A percentile compares a stretch with the other conserved stretches of the same genome.
Evolutionary conservation across 2,888 invertebrate genomes (phyloP).

Genomic region (Xiphydria camelus): DNA sequence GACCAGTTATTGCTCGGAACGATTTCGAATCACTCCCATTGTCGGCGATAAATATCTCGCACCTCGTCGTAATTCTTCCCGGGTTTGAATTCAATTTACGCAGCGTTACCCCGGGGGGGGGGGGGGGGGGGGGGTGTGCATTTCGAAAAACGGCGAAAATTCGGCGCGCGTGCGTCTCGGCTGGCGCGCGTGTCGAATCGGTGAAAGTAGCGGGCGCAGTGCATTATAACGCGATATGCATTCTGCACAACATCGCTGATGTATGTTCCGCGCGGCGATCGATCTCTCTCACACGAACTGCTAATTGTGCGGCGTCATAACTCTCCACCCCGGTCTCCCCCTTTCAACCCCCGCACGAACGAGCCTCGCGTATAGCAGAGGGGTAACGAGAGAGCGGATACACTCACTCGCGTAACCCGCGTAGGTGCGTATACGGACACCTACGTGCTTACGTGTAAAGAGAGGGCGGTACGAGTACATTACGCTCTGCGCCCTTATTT

Average conservation of each 20-base stretch:
- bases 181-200: constrained; percentile 25
- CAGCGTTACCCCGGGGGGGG: too few relatives aligned
- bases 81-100: too few relatives aligned
- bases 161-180: constrained; percentile 16
- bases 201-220: constrained; percentile 39
- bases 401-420: constrained; percentile 19
- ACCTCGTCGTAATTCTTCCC: too few relatives aligned
- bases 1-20: too few relatives aligned
- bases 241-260: constrained; percentile 52
- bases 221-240: constrained; percentile 41
- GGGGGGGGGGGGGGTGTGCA: constrained; percentile 11
- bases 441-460: constrained; percentile 9
- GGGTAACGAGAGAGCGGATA: too few relatives aligned
- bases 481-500: constrained; percentile 37
- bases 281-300: constrained; percentile 58
- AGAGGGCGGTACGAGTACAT: constrained; percentile 30
- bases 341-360: constrained; percentile 15
- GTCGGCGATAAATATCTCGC: too few relatives aligned
- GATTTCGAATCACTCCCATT: too few relatives aligned
- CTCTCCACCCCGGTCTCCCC: constrained; percentile 39
- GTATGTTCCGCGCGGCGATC: constrained; percentile 55
- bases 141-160: constrained; percentile 24
- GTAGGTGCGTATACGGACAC: not conserved
- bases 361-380: constrained; percentile 21
- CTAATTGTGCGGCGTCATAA: constrained; percentile 58